A percentile compares a stretch with the other conserved stretches of the same genome.
Evolutionary conservation across 2,113 vertebrate genomes (phyloP).

Genomic region (Cavia porcellus): DNA sequence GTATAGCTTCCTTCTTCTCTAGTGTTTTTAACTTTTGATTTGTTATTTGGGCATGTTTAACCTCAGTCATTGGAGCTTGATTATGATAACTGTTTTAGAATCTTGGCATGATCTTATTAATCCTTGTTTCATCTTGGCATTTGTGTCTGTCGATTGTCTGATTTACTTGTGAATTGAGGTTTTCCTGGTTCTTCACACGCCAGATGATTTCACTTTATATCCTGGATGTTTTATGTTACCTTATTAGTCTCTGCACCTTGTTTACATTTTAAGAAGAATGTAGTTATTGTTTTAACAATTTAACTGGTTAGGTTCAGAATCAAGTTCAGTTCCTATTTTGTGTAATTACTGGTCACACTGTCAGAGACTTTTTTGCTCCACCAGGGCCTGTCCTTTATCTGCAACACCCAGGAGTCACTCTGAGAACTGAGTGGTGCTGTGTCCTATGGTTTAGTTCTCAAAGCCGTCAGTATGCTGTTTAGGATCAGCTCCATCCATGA

Average conservation of each 20-base stretch:
- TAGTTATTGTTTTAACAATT: conserved; percentile 21
- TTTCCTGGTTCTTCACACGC: conserved; percentile 5
- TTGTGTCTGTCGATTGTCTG: background rate
- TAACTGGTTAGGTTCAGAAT: background rate
- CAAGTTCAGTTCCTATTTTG: background rate
- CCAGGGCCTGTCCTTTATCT: background rate
- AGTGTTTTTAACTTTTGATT: background rate
- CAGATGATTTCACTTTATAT: conserved; percentile 4
- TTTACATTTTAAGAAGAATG: conserved; percentile 9
- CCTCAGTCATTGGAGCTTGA: background rate
- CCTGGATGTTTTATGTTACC: background rate
- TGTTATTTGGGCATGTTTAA: background rate
- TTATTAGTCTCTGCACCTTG: background rate
- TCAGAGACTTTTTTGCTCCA: background rate
- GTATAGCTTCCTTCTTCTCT: conserved; percentile 35
- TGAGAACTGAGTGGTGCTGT: background rate
- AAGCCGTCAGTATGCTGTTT: background rate
- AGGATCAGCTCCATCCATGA: background rate
- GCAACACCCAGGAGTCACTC: background rate
- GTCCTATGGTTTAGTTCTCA: background rate
- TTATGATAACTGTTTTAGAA: background rate
- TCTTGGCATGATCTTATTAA: background rate
- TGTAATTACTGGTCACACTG: background rate
- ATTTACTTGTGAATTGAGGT: conserved; percentile 24
- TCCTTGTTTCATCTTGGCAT: background rate